Percentiles rank a stretch among this genome's conserved stretches.
Evolutionary conservation across 2,888 invertebrate species (phyloP).

Genomic region (Brachylomia viminalis): DNA sequence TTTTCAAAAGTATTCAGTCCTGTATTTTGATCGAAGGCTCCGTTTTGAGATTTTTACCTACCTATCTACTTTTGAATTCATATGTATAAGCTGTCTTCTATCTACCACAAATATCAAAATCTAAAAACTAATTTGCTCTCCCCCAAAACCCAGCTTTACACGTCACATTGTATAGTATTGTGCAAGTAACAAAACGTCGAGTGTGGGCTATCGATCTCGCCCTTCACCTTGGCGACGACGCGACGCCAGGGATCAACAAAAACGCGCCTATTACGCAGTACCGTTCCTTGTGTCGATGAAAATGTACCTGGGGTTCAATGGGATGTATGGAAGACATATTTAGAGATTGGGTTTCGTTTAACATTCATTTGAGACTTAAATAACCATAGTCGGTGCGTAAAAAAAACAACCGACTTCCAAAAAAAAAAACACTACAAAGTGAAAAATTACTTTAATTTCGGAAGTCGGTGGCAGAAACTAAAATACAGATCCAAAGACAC

Average conservation of each 20-base stretch:
- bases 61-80: neutral
- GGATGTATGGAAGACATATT: neutral
- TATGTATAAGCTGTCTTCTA: no score
- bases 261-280: conserved; percentile 56
- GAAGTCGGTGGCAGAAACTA: no score
- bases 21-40: neutral
- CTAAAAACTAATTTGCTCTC: neutral
- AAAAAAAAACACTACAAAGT: no score
- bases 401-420: no score
- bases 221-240: conserved; percentile 68
- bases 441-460: no score
- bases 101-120: neutral
- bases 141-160: conserved; percentile 24
- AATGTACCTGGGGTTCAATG: conserved; percentile 13
- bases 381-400: neutral
- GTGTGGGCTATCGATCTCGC: conserved; percentile 66
- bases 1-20: no score
- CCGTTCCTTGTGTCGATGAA: conserved; percentile 27
- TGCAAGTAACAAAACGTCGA: conserved; percentile 53
- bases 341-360: neutral
- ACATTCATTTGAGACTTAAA: neutral
- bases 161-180: conserved; percentile 36
- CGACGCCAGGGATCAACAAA: conserved; percentile 51
- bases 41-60: neutral
- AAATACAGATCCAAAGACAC: no score